Evolutionary conservation across 2,113 vertebrate genomes (phyloP).

Genomic region (Mobula birostris): DNA sequence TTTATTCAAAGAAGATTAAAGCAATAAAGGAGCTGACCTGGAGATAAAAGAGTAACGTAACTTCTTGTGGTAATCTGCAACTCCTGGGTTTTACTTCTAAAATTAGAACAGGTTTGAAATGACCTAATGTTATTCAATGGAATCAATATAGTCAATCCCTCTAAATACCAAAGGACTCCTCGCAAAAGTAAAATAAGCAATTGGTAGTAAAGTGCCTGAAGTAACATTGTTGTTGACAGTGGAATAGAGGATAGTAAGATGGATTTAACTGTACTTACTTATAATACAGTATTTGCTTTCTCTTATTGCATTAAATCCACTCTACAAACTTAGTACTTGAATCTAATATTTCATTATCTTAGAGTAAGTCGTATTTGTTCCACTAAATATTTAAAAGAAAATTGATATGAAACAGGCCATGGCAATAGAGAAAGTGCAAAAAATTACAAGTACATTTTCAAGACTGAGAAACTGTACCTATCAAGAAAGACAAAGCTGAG

Average conservation of each 20-base stretch:
- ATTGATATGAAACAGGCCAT: not conserved
- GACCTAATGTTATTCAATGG: not conserved
- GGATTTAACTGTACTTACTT: not conserved
- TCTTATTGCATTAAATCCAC: not conserved
- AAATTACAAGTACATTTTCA: not conserved
- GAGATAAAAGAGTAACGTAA: not conserved
- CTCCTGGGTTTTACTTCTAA: not conserved
- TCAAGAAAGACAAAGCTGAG: not conserved
- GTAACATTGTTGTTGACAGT: no score
- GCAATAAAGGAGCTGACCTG: not conserved
- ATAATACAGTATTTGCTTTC: not conserved
- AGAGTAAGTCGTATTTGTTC: not conserved
- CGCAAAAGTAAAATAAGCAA: not conserved
- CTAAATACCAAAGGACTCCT: not conserved
- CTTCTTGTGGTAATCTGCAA: conserved; percentile 17
- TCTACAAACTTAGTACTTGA: not conserved
- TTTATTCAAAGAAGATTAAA: conserved; percentile 29
- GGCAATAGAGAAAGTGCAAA: not conserved
- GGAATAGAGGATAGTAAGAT: not conserved
- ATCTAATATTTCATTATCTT: not conserved
- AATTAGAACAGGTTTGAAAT: not conserved
- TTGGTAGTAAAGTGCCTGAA: not conserved
- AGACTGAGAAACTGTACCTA: not conserved
- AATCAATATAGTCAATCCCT: not conserved
- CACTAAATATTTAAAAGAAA: not conserved